Evolutionary conservation across 2,888 invertebrate genomes (phyloP), one percentile per base, ranked within the genome.

Genomic region (Endotricha flammealis): DNA sequence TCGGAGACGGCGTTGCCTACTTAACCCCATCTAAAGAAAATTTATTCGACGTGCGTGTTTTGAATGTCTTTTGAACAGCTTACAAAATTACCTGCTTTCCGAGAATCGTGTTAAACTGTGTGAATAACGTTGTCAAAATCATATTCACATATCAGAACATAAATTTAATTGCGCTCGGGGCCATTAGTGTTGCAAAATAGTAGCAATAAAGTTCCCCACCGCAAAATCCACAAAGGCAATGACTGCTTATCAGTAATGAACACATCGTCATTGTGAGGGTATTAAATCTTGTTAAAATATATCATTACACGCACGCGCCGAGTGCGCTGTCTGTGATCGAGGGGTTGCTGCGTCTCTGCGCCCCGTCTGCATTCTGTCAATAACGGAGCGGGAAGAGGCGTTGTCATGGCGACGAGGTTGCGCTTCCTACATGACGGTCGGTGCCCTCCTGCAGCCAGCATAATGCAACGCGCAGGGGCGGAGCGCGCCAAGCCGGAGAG

Each of bases 341-440:
- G 53, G 59, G 65, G 64, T 51, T 32, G 57, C 38, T 47, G 50
- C 40, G 44, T 48, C 46, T 36, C n/a, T 40, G 45, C 46, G 30
- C 48, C 57, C 55, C 53, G 59, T 57, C 63, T 62, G 57, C 57
- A 52, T 74, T 67, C 76, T 78, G 78, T 81, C 80, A 77, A 82
- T 78, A 73, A 65, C 68, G 69, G 76, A 66, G 66, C 71, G 65
- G 66, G 69, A 66, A 71, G 69, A 68, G 73, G 77, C 68, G 82
- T 86, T 71, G 77, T 68, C 80, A 83, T 85, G 69, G 67, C 57
- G 50, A 86, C 83, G 61, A 64, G 76, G 76, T 76, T 73, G 72
- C 62, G 61, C 64, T 73, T 70, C 64, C 61, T 59, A 57, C 58
- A 53, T 62, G 59, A 58, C 73, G 76, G 73, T 74, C 70, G 71